phyloP scores from a whole-genome alignment of 2,113 vertebrate genomes.

The Pseudorasbora parva region DNA sequence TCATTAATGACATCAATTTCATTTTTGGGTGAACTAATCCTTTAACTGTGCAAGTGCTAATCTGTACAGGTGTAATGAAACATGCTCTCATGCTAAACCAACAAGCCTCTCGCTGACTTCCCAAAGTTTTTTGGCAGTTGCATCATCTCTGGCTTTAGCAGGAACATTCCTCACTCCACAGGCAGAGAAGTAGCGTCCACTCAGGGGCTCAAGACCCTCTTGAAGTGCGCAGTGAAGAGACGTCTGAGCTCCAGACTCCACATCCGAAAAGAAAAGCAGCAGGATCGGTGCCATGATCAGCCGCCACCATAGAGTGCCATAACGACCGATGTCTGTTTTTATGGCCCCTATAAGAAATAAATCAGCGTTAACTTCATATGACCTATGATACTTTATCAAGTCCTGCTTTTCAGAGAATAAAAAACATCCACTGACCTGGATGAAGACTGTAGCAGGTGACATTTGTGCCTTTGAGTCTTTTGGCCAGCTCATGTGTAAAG shows the following conservation, averaged over 20 bases:
- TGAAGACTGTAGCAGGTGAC: constrained; percentile 79
- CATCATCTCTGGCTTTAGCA: constrained; percentile 60
- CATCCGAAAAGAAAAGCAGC: constrained; percentile 40
- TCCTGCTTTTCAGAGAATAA: not conserved
- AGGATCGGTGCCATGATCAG: not conserved
- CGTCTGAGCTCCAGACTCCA: constrained; percentile 59
- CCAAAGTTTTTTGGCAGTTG: constrained; percentile 58
- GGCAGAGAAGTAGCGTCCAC: constrained; percentile 51
- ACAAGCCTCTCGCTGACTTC: constrained; percentile 63
- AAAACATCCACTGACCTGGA: constrained; percentile 52
- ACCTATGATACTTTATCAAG: not conserved
- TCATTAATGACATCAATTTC: too few species aligned
- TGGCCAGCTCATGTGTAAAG: constrained; percentile 72
- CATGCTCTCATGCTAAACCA: constrained; percentile 31
- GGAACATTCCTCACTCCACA: constrained; percentile 21
- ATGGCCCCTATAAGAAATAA: constrained; percentile 52
- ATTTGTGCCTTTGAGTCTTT: constrained; percentile 72
- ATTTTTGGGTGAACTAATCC: too few species aligned
- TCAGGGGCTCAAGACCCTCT: constrained; percentile 58
- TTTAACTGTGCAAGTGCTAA: not conserved
- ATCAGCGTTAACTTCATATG: not conserved
- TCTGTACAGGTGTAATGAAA: not conserved
- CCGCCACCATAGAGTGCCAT: not conserved
- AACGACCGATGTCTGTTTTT: constrained; percentile 44
- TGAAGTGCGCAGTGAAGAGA: constrained; percentile 62